A percentile compares a stretch with the other conserved stretches of the same genome.
These are phyloP conservation scores for Aphodius granarius DNA, from an alignment of 2,888 invertebrate species.

Conservation along the genomic window DNA sequence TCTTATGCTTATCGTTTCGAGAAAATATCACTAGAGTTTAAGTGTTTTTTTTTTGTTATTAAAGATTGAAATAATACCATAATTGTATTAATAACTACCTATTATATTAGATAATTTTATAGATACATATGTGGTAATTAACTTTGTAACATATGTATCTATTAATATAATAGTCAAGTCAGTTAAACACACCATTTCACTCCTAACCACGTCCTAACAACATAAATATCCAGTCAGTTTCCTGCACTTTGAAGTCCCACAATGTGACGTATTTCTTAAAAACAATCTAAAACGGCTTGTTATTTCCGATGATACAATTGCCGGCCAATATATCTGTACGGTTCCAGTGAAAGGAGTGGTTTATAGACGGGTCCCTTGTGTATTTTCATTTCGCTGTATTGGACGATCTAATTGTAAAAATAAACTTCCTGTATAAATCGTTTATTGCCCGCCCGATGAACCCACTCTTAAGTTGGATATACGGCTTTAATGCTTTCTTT, in stretches of 20 bases:
- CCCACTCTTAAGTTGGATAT: not conserved
- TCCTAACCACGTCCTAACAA: not conserved
- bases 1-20: not conserved
- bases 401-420: not conserved
- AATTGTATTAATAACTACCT: no score
- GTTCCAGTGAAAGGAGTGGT: not conserved
- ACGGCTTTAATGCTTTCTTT: not conserved
- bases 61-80: no score
- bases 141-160: no score
- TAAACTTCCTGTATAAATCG: not conserved
- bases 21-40: not conserved
- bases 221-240: not conserved
- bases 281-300: not conserved
- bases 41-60: not conserved
- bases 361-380: not conserved
- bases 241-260: not conserved
- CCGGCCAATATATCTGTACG: not conserved
- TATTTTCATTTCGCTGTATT: not conserved
- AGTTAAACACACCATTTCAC: not conserved
- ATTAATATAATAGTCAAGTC: no score
- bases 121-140: no score
- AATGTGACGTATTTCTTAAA: not conserved
- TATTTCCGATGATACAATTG: not conserved
- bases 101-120: no score
- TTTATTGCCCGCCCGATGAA: not conserved